Conservation (phyloP, 2,797 vertebrate species). For the Sardinella longiceps region DNA sequence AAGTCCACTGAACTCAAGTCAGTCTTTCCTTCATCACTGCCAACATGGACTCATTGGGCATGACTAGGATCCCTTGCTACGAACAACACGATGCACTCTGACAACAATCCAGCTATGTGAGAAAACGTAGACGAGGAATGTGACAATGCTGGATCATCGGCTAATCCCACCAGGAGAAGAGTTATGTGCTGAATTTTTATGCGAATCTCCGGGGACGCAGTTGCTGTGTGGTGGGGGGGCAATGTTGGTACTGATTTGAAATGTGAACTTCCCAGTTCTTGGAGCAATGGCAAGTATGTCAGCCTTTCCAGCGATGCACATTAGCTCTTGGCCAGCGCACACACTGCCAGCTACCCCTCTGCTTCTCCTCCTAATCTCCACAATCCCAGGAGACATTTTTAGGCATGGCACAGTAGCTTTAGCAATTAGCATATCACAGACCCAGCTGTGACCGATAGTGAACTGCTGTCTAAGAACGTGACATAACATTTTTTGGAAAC, state of each 20-base stretch:
- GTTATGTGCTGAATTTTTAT: neutral
- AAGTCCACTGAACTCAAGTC: neutral
- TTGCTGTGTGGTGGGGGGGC: constrained; percentile 3
- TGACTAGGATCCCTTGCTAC: neutral
- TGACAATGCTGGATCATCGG: neutral
- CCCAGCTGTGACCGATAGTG: neutral
- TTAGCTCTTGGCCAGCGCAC: constrained; percentile 28
- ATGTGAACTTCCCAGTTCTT: constrained; percentile 34
- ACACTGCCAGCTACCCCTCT: constrained; percentile 34
- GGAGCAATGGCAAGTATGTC: constrained; percentile 58
- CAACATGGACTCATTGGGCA: neutral
- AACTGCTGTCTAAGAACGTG: constrained; percentile 15
- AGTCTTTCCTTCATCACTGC: neutral
- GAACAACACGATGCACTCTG: neutral
- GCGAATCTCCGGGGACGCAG: neutral
- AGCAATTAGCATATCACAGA: constrained; percentile 40
- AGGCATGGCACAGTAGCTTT: constrained; percentile 47
- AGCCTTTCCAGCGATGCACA: constrained; percentile 36
- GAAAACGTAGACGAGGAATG: neutral
- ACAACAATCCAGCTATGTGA: constrained; percentile 5
- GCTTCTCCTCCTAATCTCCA: constrained; percentile 41
- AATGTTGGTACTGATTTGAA: neutral
- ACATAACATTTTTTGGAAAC: neutral
- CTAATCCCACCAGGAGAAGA: neutral
- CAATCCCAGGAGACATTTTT: constrained; percentile 32